These are phyloP conservation scores for Caenorhabditis brenneri DNA, from an alignment of 1,140 invertebrate genomes.

Conservation along the genomic window DNA sequence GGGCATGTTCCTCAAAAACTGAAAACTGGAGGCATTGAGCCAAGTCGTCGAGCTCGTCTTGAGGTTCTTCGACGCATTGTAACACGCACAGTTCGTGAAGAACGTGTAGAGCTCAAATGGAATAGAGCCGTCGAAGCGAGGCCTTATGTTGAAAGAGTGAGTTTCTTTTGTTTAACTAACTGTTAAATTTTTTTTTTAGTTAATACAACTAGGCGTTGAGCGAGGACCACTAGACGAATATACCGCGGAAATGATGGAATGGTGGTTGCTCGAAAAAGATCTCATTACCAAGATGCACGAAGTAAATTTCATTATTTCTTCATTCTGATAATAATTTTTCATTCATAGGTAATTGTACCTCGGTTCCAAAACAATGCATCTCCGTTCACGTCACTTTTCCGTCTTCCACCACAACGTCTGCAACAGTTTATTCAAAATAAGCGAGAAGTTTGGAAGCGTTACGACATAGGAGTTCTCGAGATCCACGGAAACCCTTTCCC, in stretches of 20 bases:
- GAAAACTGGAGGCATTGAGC: conserved; percentile 58
- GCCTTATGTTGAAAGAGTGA: conserved; percentile 63
- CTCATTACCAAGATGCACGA: conserved; percentile 61
- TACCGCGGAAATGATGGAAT: conserved; percentile 66
- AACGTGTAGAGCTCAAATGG: conserved; percentile 62
- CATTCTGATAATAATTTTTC: neutral
- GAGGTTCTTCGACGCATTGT: conserved; percentile 62
- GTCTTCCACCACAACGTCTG: conserved; percentile 58
- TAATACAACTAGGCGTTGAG: conserved; percentile 65
- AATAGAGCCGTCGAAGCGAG: conserved; percentile 64
- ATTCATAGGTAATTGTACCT: conserved; percentile 57
- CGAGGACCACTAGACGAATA: conserved; percentile 63
- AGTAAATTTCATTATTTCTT: conserved; percentile 8
- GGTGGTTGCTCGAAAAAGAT: conserved; percentile 65
- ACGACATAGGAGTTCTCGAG: conserved; percentile 61
- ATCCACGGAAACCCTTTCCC: conserved; percentile 61
- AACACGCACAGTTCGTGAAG: conserved; percentile 63
- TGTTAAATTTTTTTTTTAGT: conserved; percentile 53
- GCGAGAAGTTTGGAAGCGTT: conserved; percentile 44
- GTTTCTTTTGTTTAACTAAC: conserved; percentile 15
- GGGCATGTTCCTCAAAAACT: conserved; percentile 65
- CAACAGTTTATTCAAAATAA: conserved; percentile 53
- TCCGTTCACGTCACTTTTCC: conserved; percentile 61
- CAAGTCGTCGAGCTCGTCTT: conserved; percentile 39
- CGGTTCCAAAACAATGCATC: conserved; percentile 57